Evolutionary conservation across 2,113 vertebrate genomes (phyloP), one percentile per base, ranked within the genome.

Genomic region (Scatophagus argus): DNA sequence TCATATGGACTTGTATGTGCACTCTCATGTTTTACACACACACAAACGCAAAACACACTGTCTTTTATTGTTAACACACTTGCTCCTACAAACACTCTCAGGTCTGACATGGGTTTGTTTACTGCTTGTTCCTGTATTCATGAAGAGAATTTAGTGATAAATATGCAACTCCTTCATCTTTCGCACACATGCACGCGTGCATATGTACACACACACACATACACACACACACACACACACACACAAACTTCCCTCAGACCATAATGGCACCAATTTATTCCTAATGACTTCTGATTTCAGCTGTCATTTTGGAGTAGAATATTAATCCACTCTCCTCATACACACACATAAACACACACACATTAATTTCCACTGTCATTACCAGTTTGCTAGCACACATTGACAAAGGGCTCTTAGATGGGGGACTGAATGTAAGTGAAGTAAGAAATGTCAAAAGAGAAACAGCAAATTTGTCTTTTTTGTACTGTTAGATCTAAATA

Each of bases 221-320:
- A 41, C 43, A 63, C 41, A 59, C 61, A 65, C 21, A 47, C 34
- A 41, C 12, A 14, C 47, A 81, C 1, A 59, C 58, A 77, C 13
- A 61, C 55, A 62, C 19, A 81, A 16, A 34, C 62, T 39, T 74
- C 43, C 36, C 55, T 51, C 21, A n/a, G 56, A 74, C 71, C 49
- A 76, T 89, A 90, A 89, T 90, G 83, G 88, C 74, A 74, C 79
- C 90, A 88, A 89, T 92, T 92, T 91, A 82, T 64, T 77, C 65
- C 79, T 87, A 89, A 93, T 91, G 81, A 89, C 79, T 90, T 82
- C 46, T 79, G 85, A 90, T 84, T 85, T 89, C 34, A 82, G 70
- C 66, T 81, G 79, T 72, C 67, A 80, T 83, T 89, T 80, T 74
- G 60, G 43, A 84, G 59, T 58, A 39, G 66, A 88, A 92, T 77